Evolutionary conservation across 2,113 vertebrate species (phyloP).

Genomic region (Nesogale talazaci): DNA sequence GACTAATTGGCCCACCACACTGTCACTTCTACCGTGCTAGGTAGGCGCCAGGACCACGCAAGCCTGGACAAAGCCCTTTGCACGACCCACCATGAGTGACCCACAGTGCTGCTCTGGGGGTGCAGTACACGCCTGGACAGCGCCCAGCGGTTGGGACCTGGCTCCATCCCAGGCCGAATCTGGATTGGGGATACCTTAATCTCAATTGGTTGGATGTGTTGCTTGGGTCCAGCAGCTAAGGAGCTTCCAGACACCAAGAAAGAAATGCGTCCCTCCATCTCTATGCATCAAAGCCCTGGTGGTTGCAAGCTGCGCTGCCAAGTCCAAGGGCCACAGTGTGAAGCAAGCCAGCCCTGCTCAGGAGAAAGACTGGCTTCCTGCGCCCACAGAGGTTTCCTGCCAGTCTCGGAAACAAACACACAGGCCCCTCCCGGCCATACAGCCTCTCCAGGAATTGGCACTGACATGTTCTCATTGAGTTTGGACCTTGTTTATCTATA

Average conservation of each 20-base stretch:
- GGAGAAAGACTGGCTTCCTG: no score
- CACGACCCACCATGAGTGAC: no score
- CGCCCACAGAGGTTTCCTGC: no score
- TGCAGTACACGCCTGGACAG: no score
- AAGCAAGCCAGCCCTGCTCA: no score
- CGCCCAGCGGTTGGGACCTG: neutral
- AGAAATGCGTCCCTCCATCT: neutral
- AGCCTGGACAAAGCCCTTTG: neutral
- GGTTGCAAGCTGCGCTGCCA: no score
- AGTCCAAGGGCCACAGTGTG: no score
- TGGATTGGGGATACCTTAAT: neutral
- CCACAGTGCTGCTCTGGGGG: no score
- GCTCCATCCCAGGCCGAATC: neutral
- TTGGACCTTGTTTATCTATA: neutral
- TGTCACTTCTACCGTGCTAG: neutral
- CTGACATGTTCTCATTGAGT: no score
- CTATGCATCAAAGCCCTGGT: fast-evolving
- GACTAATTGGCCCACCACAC: neutral
- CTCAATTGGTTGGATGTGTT: neutral
- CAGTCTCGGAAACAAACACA: no score
- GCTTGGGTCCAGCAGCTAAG: neutral
- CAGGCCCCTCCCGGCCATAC: no score
- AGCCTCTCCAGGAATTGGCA: no score
- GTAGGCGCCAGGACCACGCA: neutral
- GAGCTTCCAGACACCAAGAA: neutral